Conservation (phyloP, 2,888 invertebrate genomes). For the Tortrix viridana region DNA sequence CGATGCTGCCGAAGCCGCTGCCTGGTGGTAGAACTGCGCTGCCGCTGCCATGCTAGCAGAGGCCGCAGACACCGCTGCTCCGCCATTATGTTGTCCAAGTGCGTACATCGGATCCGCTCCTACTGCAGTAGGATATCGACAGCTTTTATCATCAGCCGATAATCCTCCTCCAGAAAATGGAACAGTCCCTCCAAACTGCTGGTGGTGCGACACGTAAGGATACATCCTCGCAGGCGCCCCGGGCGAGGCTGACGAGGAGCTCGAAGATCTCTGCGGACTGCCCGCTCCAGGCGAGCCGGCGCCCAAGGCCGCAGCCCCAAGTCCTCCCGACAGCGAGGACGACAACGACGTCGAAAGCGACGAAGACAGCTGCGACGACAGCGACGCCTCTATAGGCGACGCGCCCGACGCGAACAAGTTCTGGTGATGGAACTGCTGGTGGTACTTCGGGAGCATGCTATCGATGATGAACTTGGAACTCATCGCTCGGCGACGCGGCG, state of each 20-base stretch:
- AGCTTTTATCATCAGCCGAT: conserved; percentile 89
- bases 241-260: conserved; percentile 87
- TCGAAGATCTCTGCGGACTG: conserved; percentile 86
- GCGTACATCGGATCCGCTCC: conserved; percentile 90
- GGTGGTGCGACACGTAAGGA: conserved; percentile 94
- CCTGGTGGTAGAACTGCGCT: conserved; percentile 96
- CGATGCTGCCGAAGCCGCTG: conserved; percentile 89
- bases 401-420: conserved; percentile 86
- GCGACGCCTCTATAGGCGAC: conserved; percentile 89
- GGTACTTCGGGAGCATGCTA: conserved; percentile 98
- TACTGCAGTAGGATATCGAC: conserved; percentile 89
- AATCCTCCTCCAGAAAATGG: conserved; percentile 87
- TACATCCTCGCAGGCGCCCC: conserved; percentile 94
- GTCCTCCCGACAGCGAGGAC: conserved; percentile 86
- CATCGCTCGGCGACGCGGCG: conserved; percentile 89
- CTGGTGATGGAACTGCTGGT: conserved; percentile 88
- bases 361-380: conserved; percentile 84
- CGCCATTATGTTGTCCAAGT: conserved; percentile 90
- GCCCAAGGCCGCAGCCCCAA: conserved; percentile 86
- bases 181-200: conserved; percentile 89
- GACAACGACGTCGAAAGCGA: conserved; percentile 82
- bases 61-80: conserved; percentile 87
- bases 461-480: conserved; percentile 98
- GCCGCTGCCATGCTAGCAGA: conserved; percentile 87
- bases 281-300: conserved; percentile 84